Conservation (phyloP, 1,140 invertebrate genomes). For the silkworm (Bombyx mori) region ASM3026992v2 NC_085111.1:12285501-12286000, state of each 20-base stretch:
- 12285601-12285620: slow-evolving; percentile 10
- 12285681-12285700: slow-evolving; percentile 52
- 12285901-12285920: slow-evolving; percentile 10
- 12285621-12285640: slow-evolving; percentile 19
- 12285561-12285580: slow-evolving; percentile 16
- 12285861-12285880: slow-evolving; percentile 22
- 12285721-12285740: slow-evolving; percentile 24
- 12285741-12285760: slow-evolving; percentile 26
- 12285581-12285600: slow-evolving; percentile 15
- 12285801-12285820: neutral
- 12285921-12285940: slow-evolving; percentile 26
- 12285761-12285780: slow-evolving; percentile 16
- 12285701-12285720: slow-evolving; percentile 31
- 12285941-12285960: slow-evolving; percentile 21
- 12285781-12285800: slow-evolving; percentile 9
- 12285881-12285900: slow-evolving; percentile 29
- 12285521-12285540: neutral
- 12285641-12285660: slow-evolving; percentile 20
- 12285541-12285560: slow-evolving; percentile 22
- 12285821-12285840: slow-evolving; percentile 9
- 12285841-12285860: slow-evolving; percentile 18
- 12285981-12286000: too few species aligned
- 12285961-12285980: slow-evolving; percentile 17
- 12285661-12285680: slow-evolving; percentile 46
- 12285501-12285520: too few species aligned